Evolutionary conservation across 2,797 vertebrate genomes (phyloP).

Genomic region (Craterocephalus amniculus): DNA sequence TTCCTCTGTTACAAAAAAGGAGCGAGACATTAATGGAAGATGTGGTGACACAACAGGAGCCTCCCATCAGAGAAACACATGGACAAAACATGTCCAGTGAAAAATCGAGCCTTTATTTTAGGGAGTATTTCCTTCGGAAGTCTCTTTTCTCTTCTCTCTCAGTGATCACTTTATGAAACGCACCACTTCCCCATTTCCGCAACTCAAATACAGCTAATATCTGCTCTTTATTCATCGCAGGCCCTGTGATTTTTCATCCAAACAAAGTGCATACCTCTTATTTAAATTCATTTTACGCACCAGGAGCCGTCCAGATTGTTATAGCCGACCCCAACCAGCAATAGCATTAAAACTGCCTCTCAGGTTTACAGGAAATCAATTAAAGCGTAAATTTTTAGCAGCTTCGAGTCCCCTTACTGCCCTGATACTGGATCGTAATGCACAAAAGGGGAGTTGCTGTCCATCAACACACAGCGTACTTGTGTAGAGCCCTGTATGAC

Average conservation of each 20-base stretch:
- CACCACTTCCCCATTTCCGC: slow-evolving; percentile 2
- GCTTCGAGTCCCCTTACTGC: slow-evolving; percentile 37
- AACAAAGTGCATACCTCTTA: slow-evolving; percentile 20
- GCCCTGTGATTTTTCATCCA: background rate
- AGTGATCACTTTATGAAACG: slow-evolving; percentile 24
- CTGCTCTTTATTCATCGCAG: background rate
- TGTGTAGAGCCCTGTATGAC: background rate
- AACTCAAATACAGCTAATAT: background rate
- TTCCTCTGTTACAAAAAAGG: slow-evolving; percentile 38
- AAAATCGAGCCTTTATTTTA: background rate
- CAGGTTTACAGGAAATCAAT: slow-evolving; percentile 68
- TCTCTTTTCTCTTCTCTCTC: slow-evolving; percentile 11
- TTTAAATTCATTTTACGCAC: slow-evolving; percentile 31
- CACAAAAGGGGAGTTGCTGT: slow-evolving; percentile 2
- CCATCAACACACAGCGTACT: background rate
- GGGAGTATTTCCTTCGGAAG: slow-evolving; percentile 12
- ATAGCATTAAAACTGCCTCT: slow-evolving; percentile 53
- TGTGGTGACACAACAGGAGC: slow-evolving; percentile 30
- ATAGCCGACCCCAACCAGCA: slow-evolving; percentile 41
- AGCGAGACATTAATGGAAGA: slow-evolving; percentile 45
- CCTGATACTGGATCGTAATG: slow-evolving; percentile 50
- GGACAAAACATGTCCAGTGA: no score
- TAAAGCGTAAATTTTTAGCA: slow-evolving; percentile 57
- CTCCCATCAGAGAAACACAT: background rate
- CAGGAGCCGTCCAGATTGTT: slow-evolving; percentile 40